Evolutionary conservation across 2,888 invertebrate genomes (phyloP), one percentile per base, ranked within the genome.

Genomic region (Drosophila austrosaltans): DNA sequence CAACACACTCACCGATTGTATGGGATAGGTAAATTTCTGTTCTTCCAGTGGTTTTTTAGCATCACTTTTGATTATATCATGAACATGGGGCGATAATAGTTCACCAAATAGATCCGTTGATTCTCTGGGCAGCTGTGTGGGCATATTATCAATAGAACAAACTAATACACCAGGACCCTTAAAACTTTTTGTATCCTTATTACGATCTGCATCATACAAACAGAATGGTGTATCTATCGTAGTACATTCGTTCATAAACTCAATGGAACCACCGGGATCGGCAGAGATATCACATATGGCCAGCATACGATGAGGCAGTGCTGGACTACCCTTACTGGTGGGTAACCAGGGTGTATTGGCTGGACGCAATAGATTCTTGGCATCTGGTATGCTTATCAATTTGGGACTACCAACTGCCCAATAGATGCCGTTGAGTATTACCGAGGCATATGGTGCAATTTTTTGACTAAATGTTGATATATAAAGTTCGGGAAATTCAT

Each of bases 71-170:
- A 98, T 94, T 87, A 99, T 98, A 81, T 99, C 98, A 65, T 95
- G 93, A 0, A 97, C 95, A 90, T 97, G 98, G 0, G 99, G 99
- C 75, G 95, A 94, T 32, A 99, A 93, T 0, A 99, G 93, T 82
- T 98, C 97, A 0, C 99, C 99, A 92, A 99, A 99, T 92, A 98
- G 97, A 90, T 99, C 99, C 0, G 99, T 99, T 2, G 99, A 96
- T 91, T 99, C 99, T 54, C 97, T 94, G 0, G 99, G 99, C 74
- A 99, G 93, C 92, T 99, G 99, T 0, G 99, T 99, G 0, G 99
- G 99, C 99, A 99, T 99, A 93, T 99, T 99, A 93, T 99, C 99
- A 81, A 99, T 99, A 16, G 99, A 99, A 91, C 99, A 99, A n/a
- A 99, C 99, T 62, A 99, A 93, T 1, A 99, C 98, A 22, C 99